phyloP scores from a whole-genome alignment of 2,797 vertebrate species.

The Epinephelus awoara region DNA sequence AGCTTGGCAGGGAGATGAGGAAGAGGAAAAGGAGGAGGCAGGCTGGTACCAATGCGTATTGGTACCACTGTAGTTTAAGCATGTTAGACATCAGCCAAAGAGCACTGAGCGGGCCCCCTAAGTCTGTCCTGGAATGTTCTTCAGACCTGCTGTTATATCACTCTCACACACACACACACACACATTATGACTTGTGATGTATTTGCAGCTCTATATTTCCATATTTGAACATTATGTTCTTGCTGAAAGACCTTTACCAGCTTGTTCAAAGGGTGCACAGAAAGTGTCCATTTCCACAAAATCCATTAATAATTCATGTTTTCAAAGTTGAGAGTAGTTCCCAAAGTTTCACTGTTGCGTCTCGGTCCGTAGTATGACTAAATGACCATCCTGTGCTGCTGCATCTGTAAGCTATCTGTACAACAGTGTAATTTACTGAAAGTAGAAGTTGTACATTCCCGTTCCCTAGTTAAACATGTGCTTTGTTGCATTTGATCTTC shows the following conservation, averaged over 20 bases:
- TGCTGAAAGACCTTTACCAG: constrained; percentile 22
- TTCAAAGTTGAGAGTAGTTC: constrained; percentile 7
- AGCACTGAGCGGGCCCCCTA: constrained; percentile 64
- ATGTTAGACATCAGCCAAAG: constrained; percentile 59
- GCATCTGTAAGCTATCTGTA: constrained; percentile 41
- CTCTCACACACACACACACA: constrained; percentile 42
- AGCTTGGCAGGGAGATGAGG: constrained; percentile 56
- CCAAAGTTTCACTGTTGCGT: neutral
- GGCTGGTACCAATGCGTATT: constrained; percentile 56
- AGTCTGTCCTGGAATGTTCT: constrained; percentile 81
- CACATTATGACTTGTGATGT: constrained; percentile 52
- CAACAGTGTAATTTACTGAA: constrained; percentile 35
- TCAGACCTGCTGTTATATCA: constrained; percentile 74
- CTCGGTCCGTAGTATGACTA: neutral
- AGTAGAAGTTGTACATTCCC: constrained; percentile 26
- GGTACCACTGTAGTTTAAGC: constrained; percentile 57
- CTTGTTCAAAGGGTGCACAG: constrained; percentile 30
- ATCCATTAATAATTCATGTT: constrained; percentile 6
- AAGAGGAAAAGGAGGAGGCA: constrained; percentile 20
- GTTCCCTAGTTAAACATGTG: constrained; percentile 19
- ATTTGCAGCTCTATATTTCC: constrained; percentile 33
- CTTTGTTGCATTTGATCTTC: constrained; percentile 49
- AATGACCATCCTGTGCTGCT: constrained; percentile 13
- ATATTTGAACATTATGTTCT: constrained; percentile 53
- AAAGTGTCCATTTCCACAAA: constrained; percentile 30